Evolutionary conservation across 23 tunicate species (phyloP).

Genomic region (Halocynthia roretzi): DNA sequence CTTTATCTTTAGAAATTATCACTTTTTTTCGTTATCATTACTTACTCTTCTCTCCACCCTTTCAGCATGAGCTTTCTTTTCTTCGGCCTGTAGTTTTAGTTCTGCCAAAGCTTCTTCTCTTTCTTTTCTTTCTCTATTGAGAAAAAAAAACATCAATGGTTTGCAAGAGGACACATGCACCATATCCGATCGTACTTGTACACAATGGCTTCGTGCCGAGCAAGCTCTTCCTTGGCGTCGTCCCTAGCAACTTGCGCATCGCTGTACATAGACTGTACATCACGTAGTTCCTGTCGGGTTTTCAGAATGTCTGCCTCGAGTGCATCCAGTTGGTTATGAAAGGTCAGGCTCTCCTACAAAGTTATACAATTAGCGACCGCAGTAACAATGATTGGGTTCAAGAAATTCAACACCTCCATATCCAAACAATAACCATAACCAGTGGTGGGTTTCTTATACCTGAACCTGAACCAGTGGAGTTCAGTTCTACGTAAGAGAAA

Average conservation of each 20-base stretch:
- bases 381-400: too few species aligned
- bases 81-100: conserved; percentile 85
- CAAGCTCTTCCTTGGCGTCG: conserved; percentile 87
- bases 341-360: conserved; percentile 61
- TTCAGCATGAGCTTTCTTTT: conserved; percentile 95
- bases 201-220: conserved; percentile 78
- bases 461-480: too few species aligned
- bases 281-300: conserved; percentile 67
- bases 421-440: too few species aligned
- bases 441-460: too few species aligned
- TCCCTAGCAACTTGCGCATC: conserved; percentile 92
- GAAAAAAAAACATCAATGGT: neutral
- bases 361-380: too few species aligned
- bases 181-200: conserved; percentile 35
- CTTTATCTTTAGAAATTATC: too few species aligned
- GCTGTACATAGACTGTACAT: conserved; percentile 78
- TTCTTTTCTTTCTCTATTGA: conserved; percentile 74
- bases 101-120: conserved; percentile 60
- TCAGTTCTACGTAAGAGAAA: too few species aligned
- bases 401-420: too few species aligned
- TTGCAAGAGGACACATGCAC: neutral
- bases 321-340: conserved; percentile 76
- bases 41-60: conserved; percentile 83
- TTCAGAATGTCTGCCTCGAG: conserved; percentile 69
- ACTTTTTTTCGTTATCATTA: too few species aligned